A percentile compares a stretch with the other conserved stretches of the same genome.
Conservation (phyloP, 2,797 vertebrate species). For the Clarias fuscus region DNA sequence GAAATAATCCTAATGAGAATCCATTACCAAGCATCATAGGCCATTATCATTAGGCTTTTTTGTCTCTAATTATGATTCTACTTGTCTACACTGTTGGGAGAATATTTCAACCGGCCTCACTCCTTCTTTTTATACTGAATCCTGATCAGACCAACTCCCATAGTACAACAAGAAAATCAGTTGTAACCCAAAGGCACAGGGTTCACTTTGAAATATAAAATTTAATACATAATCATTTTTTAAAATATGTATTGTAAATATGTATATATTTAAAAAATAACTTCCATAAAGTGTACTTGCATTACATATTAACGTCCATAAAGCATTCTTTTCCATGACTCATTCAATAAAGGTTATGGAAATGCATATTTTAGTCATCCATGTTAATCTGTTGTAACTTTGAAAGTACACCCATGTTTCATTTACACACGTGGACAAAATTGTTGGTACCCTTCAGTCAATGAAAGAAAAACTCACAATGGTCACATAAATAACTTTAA, state of each 20-base stretch:
- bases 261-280: no score
- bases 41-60: constrained; percentile 68
- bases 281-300: no score
- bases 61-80: constrained; percentile 67
- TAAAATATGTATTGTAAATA: no score
- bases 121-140: constrained; percentile 25
- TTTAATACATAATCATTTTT: no score
- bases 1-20: constrained; percentile 65
- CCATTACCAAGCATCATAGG: constrained; percentile 71
- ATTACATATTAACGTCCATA: no score
- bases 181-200: neutral
- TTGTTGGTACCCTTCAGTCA: no score
- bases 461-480: no score
- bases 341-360: neutral
- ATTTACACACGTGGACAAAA: no score
- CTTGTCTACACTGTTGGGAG: constrained; percentile 55
- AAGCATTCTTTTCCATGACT: neutral
- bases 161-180: neutral
- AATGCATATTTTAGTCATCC: neutral
- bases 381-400: neutral
- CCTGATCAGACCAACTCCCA: neutral
- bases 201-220: neutral
- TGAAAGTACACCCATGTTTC: no score
- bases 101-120: constrained; percentile 53
- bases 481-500: no score